phyloP scores from a whole-genome alignment of 2,797 vertebrate species.

The Premnoplex brunnescens region DNA sequence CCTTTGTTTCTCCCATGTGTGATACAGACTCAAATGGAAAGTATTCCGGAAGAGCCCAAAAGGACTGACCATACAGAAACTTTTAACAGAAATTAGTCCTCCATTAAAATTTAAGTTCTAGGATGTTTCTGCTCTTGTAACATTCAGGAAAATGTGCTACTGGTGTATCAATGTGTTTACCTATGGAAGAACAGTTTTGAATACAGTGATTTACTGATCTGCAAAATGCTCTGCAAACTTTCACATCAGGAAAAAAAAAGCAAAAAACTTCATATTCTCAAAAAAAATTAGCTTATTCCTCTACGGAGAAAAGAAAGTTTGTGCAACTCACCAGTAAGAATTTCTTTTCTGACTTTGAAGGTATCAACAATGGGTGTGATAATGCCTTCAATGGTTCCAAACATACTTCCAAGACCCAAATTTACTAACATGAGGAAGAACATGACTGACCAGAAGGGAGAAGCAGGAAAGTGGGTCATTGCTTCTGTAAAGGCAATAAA shows the following conservation, averaged over 20 bases:
- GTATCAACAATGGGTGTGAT: conserved; percentile 93
- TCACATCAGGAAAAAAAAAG: background rate
- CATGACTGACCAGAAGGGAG: conserved; percentile 99
- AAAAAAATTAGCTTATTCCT: background rate
- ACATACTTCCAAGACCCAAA: conserved; percentile 96
- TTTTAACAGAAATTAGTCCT: background rate
- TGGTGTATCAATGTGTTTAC: background rate
- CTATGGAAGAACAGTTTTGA: background rate
- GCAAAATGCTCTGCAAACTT: background rate
- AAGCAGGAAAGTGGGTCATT: conserved; percentile 96
- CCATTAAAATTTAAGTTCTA: background rate
- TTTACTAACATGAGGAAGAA: conserved; percentile 99
- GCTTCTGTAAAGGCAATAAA: conserved; percentile 99
- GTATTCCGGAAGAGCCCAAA: background rate
- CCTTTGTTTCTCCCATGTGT: background rate
- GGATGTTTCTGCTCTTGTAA: background rate
- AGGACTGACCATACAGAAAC: background rate
- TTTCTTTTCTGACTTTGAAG: conserved; percentile 95
- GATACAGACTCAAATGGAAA: background rate
- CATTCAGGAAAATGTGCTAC: background rate
- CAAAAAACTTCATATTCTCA: background rate
- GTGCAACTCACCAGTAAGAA: conserved; percentile 87
- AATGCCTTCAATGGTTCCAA: conserved; percentile 97
- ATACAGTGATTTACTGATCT: background rate
- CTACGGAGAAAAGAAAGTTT: background rate